A percentile compares a stretch with the other conserved stretches of the same genome.
Evolutionary conservation across 2,888 invertebrate genomes (phyloP).

Genomic region (Chouioia cunea): DNA sequence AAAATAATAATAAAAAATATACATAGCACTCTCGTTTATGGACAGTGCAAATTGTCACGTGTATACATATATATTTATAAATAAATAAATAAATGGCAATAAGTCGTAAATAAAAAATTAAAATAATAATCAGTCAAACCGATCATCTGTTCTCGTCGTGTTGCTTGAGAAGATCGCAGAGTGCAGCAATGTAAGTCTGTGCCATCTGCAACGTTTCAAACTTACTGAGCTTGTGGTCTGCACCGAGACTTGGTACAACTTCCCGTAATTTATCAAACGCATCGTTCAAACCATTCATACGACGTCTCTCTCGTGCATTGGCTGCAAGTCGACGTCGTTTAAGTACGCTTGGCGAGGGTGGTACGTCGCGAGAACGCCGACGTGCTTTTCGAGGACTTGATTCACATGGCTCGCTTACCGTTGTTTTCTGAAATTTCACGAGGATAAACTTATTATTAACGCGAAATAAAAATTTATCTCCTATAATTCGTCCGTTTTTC

Average conservation of each 20-base stretch:
- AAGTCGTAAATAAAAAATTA: not conserved
- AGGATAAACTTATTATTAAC: too few species aligned
- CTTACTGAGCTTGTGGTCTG: constrained; percentile 81
- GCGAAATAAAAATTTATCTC: too few species aligned
- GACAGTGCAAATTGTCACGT: too few species aligned
- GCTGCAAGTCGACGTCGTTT: constrained; percentile 78
- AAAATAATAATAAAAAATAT: too few species aligned
- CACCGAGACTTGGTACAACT: constrained; percentile 79
- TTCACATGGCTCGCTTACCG: constrained; percentile 12
- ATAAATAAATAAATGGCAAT: too few species aligned
- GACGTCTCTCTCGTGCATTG: constrained; percentile 79
- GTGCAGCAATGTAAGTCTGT: constrained; percentile 79
- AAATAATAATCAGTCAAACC: not conserved
- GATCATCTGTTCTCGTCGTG: constrained; percentile 52
- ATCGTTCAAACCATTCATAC: constrained; percentile 83
- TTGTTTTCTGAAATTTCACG: constrained; percentile 31
- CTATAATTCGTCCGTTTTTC: too few species aligned
- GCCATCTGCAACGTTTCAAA: constrained; percentile 86
- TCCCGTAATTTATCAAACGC: constrained; percentile 81
- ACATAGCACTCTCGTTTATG: too few species aligned
- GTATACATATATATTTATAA: too few species aligned
- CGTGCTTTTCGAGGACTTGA: constrained; percentile 61
- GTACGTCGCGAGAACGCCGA: constrained; percentile 60
- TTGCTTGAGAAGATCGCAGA: constrained; percentile 75
- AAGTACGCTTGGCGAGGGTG: constrained; percentile 72